phyloP scores from a whole-genome alignment of 2,888 invertebrate species.

The Caenorhabditis sp. region DNA sequence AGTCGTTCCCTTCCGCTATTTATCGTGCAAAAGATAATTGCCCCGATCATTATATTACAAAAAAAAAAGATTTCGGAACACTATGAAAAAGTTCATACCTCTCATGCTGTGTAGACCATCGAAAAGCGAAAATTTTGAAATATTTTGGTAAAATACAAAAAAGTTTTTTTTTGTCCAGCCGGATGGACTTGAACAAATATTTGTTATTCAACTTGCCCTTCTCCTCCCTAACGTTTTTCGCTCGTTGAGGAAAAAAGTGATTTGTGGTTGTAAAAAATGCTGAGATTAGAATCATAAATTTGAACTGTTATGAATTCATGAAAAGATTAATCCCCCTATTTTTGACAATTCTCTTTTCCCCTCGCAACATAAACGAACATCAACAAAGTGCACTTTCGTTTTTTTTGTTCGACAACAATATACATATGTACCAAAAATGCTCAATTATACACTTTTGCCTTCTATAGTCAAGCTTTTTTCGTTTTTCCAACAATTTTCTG shows the following conservation, averaged over 20 bases:
- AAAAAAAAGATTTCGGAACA: background rate
- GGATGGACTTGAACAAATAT: slow-evolving; percentile 39
- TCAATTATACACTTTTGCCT: background rate
- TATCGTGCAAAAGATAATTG: background rate
- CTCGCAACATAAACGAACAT: too few relatives aligned
- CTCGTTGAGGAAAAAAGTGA: background rate
- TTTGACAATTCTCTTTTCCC: too few relatives aligned
- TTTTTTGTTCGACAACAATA: too few relatives aligned
- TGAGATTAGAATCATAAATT: background rate
- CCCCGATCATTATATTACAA: background rate
- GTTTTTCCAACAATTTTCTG: background rate
- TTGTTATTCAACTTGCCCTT: slow-evolving; percentile 14
- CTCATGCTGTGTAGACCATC: background rate
- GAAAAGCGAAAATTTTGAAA: background rate
- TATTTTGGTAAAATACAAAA: background rate
- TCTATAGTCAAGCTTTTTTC: background rate
- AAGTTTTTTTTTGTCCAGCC: background rate
- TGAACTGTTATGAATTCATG: too few relatives aligned
- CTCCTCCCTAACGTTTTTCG: background rate
- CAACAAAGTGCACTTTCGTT: too few relatives aligned
- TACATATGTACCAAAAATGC: background rate
- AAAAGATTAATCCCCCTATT: too few relatives aligned
- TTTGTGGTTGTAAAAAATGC: background rate
- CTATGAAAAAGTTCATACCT: background rate
- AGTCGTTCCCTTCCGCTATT: background rate